These are phyloP conservation scores for Theristicus caerulescens DNA, from an alignment of 2,113 vertebrate species.

Conservation along the genomic window DNA sequence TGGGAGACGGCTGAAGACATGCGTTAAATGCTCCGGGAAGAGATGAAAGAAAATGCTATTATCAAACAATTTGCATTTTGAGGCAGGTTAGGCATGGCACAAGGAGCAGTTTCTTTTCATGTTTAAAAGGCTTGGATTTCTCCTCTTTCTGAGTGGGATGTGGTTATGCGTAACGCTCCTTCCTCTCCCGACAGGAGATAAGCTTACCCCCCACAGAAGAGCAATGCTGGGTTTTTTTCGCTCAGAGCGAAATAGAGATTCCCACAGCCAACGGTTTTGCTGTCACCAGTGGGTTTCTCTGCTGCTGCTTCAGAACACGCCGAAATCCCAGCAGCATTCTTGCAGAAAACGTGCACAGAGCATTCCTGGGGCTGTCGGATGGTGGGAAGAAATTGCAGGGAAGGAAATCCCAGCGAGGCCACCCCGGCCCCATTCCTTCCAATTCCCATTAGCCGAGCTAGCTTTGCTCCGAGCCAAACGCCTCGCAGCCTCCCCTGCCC, in stretches of 20 bases:
- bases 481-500: too few species aligned
- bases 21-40: background rate
- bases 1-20: background rate
- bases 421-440: background rate
- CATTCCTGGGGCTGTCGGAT: background rate
- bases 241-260: background rate
- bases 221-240: background rate
- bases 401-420: background rate
- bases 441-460: rapidly evolving
- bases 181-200: background rate
- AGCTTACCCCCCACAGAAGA: background rate
- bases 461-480: background rate
- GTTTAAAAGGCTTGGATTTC: background rate
- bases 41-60: background rate
- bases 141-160: background rate
- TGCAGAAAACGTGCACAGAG: background rate
- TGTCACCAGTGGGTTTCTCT: background rate
- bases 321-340: background rate
- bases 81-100: background rate
- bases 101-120: background rate
- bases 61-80: background rate
- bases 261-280: background rate
- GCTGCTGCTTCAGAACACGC: background rate
- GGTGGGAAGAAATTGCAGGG: background rate
- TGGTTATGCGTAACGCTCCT: background rate